Base-by-base conservation (phyloP, 2,888 invertebrate genomes). In the Galeruca laticollis region DNA sequence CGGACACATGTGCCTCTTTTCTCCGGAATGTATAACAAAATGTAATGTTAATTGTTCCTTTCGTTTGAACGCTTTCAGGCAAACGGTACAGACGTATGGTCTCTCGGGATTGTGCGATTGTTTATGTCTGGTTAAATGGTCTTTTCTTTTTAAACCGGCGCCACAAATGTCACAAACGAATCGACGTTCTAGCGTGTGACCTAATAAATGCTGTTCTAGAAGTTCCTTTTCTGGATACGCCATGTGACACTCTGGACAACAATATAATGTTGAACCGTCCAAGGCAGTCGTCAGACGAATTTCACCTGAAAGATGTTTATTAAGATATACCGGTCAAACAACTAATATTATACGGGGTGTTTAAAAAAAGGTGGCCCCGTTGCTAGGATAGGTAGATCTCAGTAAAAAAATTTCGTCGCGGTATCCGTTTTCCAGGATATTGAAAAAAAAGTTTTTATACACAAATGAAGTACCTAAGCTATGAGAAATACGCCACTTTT, bases 141-240 rank as follows among this genome's bases (percentile, higher is more conserved):
- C 95, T 82, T 95, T 95, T 69, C 95, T 90, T 82, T 95, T 95
- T 10, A 95, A 85, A 0, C 95, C 95, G 31, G 95, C 95, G 76
- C 95, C 95, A 83, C 95, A 95, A 67, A 95, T 94, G 85, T 95
- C 95, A 84, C 95, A 95, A 71, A 95, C 93, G 80, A 94, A 95
- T 81, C 91, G 89, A 76, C 95, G 88, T 81, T 95, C 95, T 83
- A 95, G 89, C 4, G 94, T 94, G 84, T 95, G 95, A 10, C 94
- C 94, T 18, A 94, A 88, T n/a, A 95, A 87, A 85, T 95, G 95
- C 80, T 95, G 94, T 78, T 95, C 95, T 68, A 95, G 86, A 56
- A 95, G 86, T 72, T 92, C 93, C 71, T 94, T 91, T 83, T 95
- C 94, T 2, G 95, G 94, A 82, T 95, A 94, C 43, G 94, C 94